Evolutionary conservation across 2,113 vertebrate genomes (phyloP).

Genomic region (Piaya cayana): DNA sequence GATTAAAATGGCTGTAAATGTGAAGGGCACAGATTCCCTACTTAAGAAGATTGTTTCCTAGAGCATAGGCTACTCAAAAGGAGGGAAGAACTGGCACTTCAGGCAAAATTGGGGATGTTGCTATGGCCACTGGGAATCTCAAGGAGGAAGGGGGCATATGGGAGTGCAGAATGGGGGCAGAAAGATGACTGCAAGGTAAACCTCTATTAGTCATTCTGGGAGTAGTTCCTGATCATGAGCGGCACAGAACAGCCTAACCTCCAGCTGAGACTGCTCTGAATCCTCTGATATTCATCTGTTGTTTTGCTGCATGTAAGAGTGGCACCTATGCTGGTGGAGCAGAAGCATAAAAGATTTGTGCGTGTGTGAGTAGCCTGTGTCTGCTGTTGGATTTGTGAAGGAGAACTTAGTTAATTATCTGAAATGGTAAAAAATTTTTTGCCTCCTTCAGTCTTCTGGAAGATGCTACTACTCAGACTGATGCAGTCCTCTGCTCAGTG

Average conservation of each 20-base stretch:
- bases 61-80: not conserved
- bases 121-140: not conserved
- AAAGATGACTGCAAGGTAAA: not conserved
- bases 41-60: not conserved
- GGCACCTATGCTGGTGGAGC: rapidly evolving
- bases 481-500: not conserved
- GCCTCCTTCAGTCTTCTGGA: not conserved
- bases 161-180: not conserved
- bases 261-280: not conserved
- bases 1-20: not conserved
- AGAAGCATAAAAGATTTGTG: rapidly evolving
- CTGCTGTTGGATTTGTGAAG: not conserved
- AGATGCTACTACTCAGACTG: not conserved
- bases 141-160: too few relatives aligned
- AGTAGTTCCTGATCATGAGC: not conserved
- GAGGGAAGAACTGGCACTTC: not conserved
- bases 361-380: not conserved
- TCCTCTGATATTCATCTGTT: not conserved
- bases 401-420: not conserved
- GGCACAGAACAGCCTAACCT: not conserved
- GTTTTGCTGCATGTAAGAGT: rapidly evolving
- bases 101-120: not conserved
- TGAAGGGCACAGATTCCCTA: not conserved
- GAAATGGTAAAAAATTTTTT: not conserved
- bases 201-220: not conserved